Evolutionary conservation across 37 sponge, comb jelly and placozoan species (phyloP).

Genomic region (Eunapius fragilis): DNA sequence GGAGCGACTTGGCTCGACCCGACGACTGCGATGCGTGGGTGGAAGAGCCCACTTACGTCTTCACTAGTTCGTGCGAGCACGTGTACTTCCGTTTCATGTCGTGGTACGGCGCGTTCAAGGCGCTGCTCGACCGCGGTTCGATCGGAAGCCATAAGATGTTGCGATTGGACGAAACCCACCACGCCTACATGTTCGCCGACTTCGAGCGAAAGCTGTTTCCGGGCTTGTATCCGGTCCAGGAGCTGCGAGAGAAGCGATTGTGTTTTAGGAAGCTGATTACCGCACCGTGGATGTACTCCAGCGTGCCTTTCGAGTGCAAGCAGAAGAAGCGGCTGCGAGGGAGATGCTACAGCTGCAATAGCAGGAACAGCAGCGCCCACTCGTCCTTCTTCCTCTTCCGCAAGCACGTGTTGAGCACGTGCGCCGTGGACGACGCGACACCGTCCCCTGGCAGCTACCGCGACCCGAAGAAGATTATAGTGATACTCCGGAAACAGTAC

Average conservation of each 20-base stretch:
- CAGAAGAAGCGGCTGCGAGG: background rate
- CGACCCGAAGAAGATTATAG: slow-evolving; percentile 13
- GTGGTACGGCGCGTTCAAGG: slow-evolving; percentile 62
- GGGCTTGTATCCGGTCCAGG: background rate
- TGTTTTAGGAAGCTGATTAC: slow-evolving; percentile 52
- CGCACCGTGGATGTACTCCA: slow-evolving; percentile 58
- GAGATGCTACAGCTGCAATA: slow-evolving; percentile 50
- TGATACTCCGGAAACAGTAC: slow-evolving; percentile 64
- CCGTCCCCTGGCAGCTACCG: background rate
- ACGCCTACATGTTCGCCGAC: slow-evolving; percentile 42
- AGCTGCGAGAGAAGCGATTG: slow-evolving; percentile 23
- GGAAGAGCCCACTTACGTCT: slow-evolving; percentile 43
- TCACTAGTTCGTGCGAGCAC: slow-evolving; percentile 42
- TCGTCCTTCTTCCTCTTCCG: slow-evolving; percentile 47
- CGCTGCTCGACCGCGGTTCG: background rate
- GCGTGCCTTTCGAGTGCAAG: slow-evolving; percentile 59
- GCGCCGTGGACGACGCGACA: slow-evolving; percentile 38
- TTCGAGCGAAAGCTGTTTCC: slow-evolving; percentile 70
- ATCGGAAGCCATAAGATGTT: slow-evolving; percentile 5
- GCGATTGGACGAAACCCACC: slow-evolving; percentile 32
- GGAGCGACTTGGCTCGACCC: background rate
- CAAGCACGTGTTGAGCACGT: slow-evolving; percentile 50
- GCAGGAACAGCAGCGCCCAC: slow-evolving; percentile 14
- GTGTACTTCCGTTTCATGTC: slow-evolving; percentile 71
- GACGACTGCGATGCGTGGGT: slow-evolving; percentile 50